Evolutionary conservation across 2,113 vertebrate genomes (phyloP).

Genomic region (Corydoras sp.): DNA sequence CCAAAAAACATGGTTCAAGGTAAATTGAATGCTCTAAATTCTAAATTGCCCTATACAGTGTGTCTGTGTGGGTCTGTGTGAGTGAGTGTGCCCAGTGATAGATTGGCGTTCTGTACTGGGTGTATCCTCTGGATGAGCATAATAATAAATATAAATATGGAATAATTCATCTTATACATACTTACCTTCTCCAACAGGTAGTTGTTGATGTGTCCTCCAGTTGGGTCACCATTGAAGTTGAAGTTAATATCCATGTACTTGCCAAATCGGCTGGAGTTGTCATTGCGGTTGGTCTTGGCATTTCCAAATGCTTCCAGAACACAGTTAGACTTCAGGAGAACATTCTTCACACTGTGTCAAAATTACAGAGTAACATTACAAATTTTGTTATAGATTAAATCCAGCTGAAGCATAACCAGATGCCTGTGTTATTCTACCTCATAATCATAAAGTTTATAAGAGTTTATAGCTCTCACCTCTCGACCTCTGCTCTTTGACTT

Average conservation of each 20-base stretch:
- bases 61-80: no score
- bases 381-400: not conserved
- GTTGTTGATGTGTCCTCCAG: constrained; percentile 89
- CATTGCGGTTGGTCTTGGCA: constrained; percentile 89
- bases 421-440: no score
- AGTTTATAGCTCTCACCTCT: constrained; percentile 70
- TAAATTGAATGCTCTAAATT: no score
- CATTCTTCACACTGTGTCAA: constrained; percentile 77
- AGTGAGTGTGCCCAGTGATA: no score
- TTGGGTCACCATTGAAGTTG: constrained; percentile 90
- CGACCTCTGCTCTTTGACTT: constrained; percentile 77
- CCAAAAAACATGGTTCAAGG: no score
- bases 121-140: no score
- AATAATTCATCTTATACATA: no score
- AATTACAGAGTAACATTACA: not conserved
- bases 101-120: no score
- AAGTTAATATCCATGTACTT: constrained; percentile 99
- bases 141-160: no score
- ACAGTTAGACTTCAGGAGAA: constrained; percentile 89
- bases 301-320: constrained; percentile 92
- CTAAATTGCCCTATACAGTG: no score
- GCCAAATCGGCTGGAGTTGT: constrained; percentile 94
- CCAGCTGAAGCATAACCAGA: no score
- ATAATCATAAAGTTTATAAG: no score
- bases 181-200: constrained; percentile 92